These are phyloP conservation scores for Sebastes flavidus DNA, from an alignment of 2,797 vertebrate genomes.

Conservation along the genomic window DNA sequence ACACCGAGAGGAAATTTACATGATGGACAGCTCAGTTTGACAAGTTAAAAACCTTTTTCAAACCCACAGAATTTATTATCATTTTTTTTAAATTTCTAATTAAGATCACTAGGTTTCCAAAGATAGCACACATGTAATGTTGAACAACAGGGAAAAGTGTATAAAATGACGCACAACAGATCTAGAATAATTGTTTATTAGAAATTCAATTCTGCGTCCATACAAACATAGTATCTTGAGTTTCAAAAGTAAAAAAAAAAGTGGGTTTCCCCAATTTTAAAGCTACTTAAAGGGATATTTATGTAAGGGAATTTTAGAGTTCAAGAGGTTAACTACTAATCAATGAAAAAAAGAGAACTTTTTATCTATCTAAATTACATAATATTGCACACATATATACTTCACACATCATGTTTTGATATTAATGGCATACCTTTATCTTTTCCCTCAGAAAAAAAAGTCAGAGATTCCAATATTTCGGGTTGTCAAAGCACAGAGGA, in stretches of 20 bases:
- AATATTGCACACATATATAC: neutral
- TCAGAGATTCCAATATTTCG: conserved; percentile 68
- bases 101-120: neutral
- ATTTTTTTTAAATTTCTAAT: neutral
- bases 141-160: neutral
- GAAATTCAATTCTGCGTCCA: neutral
- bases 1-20: neutral
- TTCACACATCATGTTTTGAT: neutral
- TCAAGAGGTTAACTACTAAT: neutral
- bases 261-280: neutral
- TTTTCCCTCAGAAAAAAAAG: conserved; percentile 55
- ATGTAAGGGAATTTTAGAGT: neutral
- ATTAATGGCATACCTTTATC: conserved; percentile 74
- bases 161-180: neutral
- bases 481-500: conserved; percentile 72
- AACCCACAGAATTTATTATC: neutral
- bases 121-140: neutral
- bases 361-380: neutral
- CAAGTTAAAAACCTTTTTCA: conserved; percentile 13
- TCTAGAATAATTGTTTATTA: neutral
- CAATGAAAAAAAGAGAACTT: neutral
- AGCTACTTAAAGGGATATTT: neutral
- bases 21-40: conserved; percentile 2
- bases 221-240: neutral
- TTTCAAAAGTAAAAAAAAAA: conserved; percentile 22